phyloP scores from a whole-genome alignment of 2,888 invertebrate genomes.

The Dasysyrphus tricinctus region DNA sequence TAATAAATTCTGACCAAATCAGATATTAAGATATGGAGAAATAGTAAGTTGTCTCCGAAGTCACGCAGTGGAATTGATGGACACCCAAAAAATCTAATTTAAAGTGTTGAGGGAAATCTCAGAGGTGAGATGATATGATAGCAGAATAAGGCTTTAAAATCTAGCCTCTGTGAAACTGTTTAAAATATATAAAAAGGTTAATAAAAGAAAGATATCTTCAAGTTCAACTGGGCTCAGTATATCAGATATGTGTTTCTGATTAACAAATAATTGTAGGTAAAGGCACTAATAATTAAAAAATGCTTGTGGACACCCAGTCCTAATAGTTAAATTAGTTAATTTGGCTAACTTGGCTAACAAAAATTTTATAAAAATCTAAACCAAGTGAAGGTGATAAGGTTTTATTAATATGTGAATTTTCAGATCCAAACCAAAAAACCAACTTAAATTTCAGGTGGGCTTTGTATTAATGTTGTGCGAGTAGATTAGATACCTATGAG shows the following conservation, averaged over 20 bases:
- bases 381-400: neutral
- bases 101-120: too few species aligned
- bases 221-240: neutral
- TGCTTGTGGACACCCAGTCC: neutral
- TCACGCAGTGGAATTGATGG: too few species aligned
- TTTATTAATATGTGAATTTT: neutral
- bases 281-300: constrained; percentile 5
- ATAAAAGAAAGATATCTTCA: neutral
- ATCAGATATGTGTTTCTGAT: neutral
- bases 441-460: constrained; percentile 58
- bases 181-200: too few species aligned
- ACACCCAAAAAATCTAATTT: too few species aligned
- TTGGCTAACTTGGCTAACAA: neutral
- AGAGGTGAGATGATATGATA: too few species aligned
- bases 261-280: neutral
- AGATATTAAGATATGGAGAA: too few species aligned
- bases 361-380: too few species aligned
- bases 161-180: too few species aligned
- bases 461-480: constrained; percentile 58
- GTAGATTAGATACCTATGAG: neutral
- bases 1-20: too few species aligned
- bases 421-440: neutral
- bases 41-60: too few species aligned
- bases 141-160: too few species aligned
- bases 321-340: neutral